phyloP scores from a whole-genome alignment of 2,113 vertebrate genomes.

The Mus pahari region DNA sequence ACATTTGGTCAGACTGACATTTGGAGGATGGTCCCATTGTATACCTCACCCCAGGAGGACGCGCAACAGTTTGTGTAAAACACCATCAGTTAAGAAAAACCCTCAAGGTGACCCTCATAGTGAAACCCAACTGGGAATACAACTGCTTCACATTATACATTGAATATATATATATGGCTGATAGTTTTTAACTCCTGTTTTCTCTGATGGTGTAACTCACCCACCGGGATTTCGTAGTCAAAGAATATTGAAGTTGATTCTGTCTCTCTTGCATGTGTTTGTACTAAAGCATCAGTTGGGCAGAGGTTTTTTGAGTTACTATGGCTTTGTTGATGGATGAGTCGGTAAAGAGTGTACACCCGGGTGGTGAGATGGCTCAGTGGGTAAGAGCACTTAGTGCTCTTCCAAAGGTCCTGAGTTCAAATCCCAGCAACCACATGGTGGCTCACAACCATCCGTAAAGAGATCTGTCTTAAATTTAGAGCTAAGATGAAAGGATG shows the following conservation, averaged over 20 bases:
- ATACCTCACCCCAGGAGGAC: background rate
- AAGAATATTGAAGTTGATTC: background rate
- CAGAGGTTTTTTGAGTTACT: background rate
- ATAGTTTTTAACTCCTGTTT: background rate
- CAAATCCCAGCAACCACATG: too few relatives aligned
- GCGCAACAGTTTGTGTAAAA: background rate
- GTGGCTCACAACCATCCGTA: too few relatives aligned
- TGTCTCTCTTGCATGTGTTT: background rate
- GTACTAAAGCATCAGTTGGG: background rate
- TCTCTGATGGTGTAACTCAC: background rate
- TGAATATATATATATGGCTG: background rate
- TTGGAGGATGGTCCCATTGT: background rate
- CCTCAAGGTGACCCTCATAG: background rate
- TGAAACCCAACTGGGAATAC: background rate
- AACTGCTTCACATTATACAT: background rate
- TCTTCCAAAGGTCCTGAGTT: too few relatives aligned
- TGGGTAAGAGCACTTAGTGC: too few relatives aligned
- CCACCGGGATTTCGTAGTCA: background rate
- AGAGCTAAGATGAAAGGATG: too few relatives aligned
- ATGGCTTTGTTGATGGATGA: background rate
- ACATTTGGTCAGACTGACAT: constrained; percentile 47
- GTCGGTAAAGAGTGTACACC: background rate
- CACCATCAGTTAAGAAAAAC: background rate
- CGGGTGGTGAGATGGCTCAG: too few relatives aligned
- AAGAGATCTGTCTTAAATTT: too few relatives aligned